phyloP scores from a whole-genome alignment of 2,888 invertebrate genomes.

The Amphiduros pacificus region DNA sequence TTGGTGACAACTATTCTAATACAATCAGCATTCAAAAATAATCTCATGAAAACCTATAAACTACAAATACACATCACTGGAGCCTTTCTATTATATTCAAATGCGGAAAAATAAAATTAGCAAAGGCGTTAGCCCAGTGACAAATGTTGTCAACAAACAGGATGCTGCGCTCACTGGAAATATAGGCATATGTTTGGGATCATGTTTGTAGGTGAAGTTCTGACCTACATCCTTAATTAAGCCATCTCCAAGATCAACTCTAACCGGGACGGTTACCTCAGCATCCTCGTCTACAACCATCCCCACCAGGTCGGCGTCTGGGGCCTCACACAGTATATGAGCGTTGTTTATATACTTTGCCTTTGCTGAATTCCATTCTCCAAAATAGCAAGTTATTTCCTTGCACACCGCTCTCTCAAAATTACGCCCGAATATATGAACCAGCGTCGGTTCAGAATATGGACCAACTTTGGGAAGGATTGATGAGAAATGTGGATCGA shows the following conservation, averaged over 20 bases:
- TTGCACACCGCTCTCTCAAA: slow-evolving; percentile 31
- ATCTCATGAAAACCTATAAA: too few relatives aligned
- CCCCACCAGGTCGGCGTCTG: not conserved
- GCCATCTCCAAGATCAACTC: slow-evolving; percentile 13
- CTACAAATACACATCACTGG: too few relatives aligned
- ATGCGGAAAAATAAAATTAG: too few relatives aligned
- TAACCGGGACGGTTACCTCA: slow-evolving; percentile 4
- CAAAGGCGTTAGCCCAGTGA: too few relatives aligned
- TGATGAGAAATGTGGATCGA: not conserved
- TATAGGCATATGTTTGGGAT: too few relatives aligned
- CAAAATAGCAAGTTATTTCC: slow-evolving; percentile 24
- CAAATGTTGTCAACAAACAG: too few relatives aligned
- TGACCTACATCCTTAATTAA: not conserved
- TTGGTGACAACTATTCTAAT: too few relatives aligned
- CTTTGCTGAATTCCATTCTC: not conserved
- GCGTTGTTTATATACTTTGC: slow-evolving; percentile 19
- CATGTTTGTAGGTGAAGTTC: slow-evolving; percentile 10
- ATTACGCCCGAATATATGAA: slow-evolving; percentile 30
- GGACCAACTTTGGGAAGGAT: slow-evolving; percentile 28
- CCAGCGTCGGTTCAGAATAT: slow-evolving; percentile 15
- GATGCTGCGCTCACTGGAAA: too few relatives aligned
- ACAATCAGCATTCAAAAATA: too few relatives aligned
- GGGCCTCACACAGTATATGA: slow-evolving; percentile 26
- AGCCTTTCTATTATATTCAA: too few relatives aligned
- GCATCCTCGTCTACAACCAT: too few relatives aligned